Evolutionary conservation across 2,797 vertebrate species (phyloP), one percentile per base, ranked within the genome.

Genomic region (Poeciliopsis paucimaculata): DNA sequence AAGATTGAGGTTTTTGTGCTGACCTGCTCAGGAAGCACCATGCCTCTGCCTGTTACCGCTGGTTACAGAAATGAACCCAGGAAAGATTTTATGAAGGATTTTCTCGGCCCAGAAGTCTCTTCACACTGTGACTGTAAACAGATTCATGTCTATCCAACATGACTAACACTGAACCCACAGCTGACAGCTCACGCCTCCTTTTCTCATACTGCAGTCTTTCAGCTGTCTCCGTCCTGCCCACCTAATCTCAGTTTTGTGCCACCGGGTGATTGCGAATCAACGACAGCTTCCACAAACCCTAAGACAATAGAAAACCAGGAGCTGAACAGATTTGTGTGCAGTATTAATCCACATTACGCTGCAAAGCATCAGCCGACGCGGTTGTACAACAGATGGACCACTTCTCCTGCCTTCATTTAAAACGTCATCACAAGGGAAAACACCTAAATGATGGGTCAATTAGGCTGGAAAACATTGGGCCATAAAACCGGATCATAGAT

Each of bases 351-450:
- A 55, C 73, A 73, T 76, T 49, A 75, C 20, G 72, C 78, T 20
- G 15, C 74, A 47, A 41, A 68, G 86, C 60, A 82, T 51, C 55
- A 85, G 20, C 51, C 28, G 47, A 57, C 39, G n/a, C 84, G 87
- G 83, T 82, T 77, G 83, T 46, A 78, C 57, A 6, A 53, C 87
- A 89, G 86, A 86, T 83, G 78, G 80, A 26, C 73, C 64, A 26
- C 77, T 46, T 36, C n/a, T 80, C 70, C 41, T 77, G 47, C 53
- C 47, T 82, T 64, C 49, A 77, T 60, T 84, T 72, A 55, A 76
- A 87, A 72, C 64, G 49, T 45, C 75, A 81, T 81, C 31, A 72
- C 74, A 41, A 81, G 39, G 36, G 82, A 82, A 86, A 64, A 55
- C 23, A 9, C 20, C 1, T 73, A 74, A 86, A 80, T 66, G 75